Evolutionary conservation across 2,797 vertebrate genomes (phyloP).

Genomic region (Hippocampus kuda): DNA sequence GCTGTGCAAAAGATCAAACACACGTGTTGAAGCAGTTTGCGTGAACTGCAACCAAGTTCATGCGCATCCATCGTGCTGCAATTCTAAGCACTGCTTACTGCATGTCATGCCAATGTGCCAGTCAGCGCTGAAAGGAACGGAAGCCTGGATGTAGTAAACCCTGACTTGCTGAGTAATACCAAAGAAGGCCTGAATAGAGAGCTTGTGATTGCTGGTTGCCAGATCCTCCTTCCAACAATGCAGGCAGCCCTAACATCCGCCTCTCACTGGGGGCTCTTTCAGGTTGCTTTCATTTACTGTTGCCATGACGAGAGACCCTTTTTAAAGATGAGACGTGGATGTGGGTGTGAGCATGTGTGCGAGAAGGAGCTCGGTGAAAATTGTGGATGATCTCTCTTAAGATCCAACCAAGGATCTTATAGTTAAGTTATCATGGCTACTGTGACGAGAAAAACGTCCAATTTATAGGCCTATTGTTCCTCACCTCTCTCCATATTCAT

Average conservation of each 20-base stretch:
- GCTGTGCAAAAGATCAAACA: constrained; percentile 35
- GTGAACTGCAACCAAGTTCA: constrained; percentile 49
- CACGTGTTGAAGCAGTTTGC: constrained; percentile 35
- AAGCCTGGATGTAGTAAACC: constrained; percentile 72
- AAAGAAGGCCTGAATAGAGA: constrained; percentile 67
- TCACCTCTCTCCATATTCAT: background rate
- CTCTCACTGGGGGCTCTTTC: constrained; percentile 66
- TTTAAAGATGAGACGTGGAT: constrained; percentile 66
- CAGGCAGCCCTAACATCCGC: constrained; percentile 63
- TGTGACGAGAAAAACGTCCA: background rate
- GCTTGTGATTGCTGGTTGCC: constrained; percentile 73
- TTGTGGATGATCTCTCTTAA: constrained; percentile 12
- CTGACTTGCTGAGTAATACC: constrained; percentile 76
- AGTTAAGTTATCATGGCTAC: background rate
- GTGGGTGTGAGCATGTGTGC: constrained; percentile 24
- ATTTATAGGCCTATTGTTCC: background rate
- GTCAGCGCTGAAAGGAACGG: constrained; percentile 69
- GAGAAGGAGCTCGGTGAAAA: constrained; percentile 25
- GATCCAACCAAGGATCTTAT: background rate
- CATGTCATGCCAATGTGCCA: constrained; percentile 70
- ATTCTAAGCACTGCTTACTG: constrained; percentile 65
- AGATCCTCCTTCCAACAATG: constrained; percentile 66
- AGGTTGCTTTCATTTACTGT: constrained; percentile 72
- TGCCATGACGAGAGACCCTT: constrained; percentile 65
- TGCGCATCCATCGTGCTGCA: constrained; percentile 59